Evolutionary conservation across 2,113 vertebrate genomes (phyloP).

Genomic region (Anoplopoma fimbria): DNA sequence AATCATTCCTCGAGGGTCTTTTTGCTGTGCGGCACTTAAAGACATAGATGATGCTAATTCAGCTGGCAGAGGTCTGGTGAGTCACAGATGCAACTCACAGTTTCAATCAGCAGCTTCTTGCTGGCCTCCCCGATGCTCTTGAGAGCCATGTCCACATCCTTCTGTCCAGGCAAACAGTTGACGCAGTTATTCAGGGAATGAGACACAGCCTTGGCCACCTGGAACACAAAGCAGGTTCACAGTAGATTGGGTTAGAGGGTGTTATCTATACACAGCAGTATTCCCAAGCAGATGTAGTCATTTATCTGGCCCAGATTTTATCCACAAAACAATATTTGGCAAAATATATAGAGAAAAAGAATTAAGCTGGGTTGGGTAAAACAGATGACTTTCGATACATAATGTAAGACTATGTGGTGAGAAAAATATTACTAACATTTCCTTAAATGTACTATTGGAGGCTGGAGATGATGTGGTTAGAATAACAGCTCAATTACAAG

Average conservation of each 20-base stretch:
- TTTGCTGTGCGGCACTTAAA: not conserved
- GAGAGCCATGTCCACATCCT: conserved; percentile 97
- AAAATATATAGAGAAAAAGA: not conserved
- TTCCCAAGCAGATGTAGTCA: conserved; percentile 1
- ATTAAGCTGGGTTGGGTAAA: not conserved
- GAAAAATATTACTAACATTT: too few relatives aligned
- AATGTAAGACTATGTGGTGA: too few relatives aligned
- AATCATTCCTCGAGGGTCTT: not conserved
- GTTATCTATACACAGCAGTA: not conserved
- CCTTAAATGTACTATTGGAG: too few relatives aligned
- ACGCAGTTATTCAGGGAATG: conserved; percentile 98
- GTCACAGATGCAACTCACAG: conserved; percentile 81
- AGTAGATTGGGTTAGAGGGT: conserved; percentile 2
- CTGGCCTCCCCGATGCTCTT: conserved; percentile 98
- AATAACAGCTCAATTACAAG: not conserved
- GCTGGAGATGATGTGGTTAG: too few relatives aligned
- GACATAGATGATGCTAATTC: not conserved
- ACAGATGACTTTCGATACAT: not conserved
- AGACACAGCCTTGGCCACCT: conserved; percentile 98
- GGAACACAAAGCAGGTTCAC: conserved; percentile 43
- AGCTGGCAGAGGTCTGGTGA: not conserved
- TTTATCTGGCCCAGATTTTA: conserved; percentile 1
- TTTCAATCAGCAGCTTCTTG: conserved; percentile 97
- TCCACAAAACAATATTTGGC: not conserved
- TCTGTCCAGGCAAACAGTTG: conserved; percentile 98